Conservation (phyloP, 2,113 vertebrate species). For the Candoia aspera region DNA sequence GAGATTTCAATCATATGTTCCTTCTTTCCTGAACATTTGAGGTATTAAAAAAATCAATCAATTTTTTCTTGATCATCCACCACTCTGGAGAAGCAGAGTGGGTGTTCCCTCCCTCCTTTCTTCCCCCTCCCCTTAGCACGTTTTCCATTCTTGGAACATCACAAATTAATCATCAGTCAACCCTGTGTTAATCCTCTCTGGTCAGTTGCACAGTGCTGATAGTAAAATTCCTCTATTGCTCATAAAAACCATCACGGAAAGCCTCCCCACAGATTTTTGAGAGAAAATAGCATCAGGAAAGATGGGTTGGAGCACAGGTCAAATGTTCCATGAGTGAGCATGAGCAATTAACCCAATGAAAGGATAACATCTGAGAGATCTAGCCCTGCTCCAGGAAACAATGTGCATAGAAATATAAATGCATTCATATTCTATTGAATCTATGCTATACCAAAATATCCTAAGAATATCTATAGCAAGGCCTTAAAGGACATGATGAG, state of each 20-base stretch:
- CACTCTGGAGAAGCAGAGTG: not conserved
- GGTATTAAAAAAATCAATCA: too few species aligned
- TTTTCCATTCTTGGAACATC: not conserved
- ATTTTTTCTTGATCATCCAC: too few species aligned
- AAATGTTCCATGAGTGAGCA: not conserved
- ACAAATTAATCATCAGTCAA: not conserved
- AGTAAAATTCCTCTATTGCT: not conserved
- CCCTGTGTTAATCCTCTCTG: not conserved
- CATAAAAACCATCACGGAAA: not conserved
- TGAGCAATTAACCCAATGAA: not conserved
- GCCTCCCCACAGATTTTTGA: not conserved
- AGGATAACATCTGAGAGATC: not conserved
- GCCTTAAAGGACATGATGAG: not conserved
- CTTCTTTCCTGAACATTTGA: too few species aligned
- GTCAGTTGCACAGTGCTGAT: not conserved
- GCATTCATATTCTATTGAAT: accelerated
- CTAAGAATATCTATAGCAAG: not conserved
- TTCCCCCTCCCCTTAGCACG: not conserved
- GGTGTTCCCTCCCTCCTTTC: not conserved
- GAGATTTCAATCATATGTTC: too few species aligned
- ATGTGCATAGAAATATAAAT: not conserved
- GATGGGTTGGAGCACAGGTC: not conserved
- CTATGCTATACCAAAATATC: not conserved
- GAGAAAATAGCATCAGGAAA: not conserved
- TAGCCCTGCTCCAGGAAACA: not conserved